Conservation (phyloP, 2,888 invertebrate species). For the Panzeria rudis region DNA sequence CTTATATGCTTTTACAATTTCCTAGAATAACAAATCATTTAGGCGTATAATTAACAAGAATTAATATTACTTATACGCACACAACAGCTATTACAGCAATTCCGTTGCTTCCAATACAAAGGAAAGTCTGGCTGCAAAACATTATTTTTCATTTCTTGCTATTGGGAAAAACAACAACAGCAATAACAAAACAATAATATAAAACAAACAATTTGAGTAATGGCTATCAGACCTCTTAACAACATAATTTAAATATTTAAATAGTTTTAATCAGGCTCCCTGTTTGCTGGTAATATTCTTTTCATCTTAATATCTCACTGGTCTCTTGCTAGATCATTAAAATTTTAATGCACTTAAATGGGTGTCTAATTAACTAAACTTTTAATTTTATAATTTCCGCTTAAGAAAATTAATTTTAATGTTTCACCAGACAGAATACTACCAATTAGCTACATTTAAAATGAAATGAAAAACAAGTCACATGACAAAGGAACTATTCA, state of each 20-base stretch:
- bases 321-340: background rate
- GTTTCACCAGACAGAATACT: slow-evolving; percentile 2
- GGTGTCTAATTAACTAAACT: slow-evolving; percentile 24
- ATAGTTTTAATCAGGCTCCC: background rate
- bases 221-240: background rate
- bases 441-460: slow-evolving; percentile 4
- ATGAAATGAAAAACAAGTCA: background rate
- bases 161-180: background rate
- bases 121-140: background rate
- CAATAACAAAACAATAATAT: too few relatives aligned
- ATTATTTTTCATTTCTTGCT: background rate
- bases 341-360: background rate
- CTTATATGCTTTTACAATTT: background rate
- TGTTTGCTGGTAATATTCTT: background rate
- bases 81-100: background rate
- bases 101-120: background rate
- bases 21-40: background rate
- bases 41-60: background rate
- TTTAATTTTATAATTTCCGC: slow-evolving; percentile 19
- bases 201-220: background rate
- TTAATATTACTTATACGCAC: slow-evolving; percentile 12
- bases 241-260: background rate
- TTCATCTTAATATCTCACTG: background rate
- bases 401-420: slow-evolving; percentile 29
- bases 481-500: background rate